Conservation (phyloP, 1,140 invertebrate genomes). For the Stegodyphus dumicola region DNA sequence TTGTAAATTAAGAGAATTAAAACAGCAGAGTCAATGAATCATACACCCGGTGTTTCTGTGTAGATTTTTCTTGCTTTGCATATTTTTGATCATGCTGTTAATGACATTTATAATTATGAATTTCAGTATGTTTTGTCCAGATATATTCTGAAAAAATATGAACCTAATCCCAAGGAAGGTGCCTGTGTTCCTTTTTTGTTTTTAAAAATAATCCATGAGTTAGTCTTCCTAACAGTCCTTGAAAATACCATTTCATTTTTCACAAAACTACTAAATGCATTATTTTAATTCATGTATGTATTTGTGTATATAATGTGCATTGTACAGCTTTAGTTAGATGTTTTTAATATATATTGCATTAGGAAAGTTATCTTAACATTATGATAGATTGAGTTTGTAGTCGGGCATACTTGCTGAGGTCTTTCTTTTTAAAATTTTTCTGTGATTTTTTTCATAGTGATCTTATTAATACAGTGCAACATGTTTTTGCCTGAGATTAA, state of each 20-base stretch:
- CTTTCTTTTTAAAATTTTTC: constrained; percentile 29
- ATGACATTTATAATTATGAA: too few species aligned
- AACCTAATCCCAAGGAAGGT: too few species aligned
- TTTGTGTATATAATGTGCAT: constrained; percentile 61
- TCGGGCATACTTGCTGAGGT: constrained; percentile 57
- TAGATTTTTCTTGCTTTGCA: too few species aligned
- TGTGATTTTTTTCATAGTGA: constrained; percentile 50
- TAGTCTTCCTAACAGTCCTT: not conserved
- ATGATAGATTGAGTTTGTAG: constrained; percentile 51
- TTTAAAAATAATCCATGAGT: not conserved
- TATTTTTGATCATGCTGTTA: too few species aligned
- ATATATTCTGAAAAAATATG: too few species aligned
- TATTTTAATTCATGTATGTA: constrained; percentile 60
- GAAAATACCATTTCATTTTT: not conserved
- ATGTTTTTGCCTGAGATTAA: not conserved
- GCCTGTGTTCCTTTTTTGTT: too few species aligned
- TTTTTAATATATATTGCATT: constrained; percentile 59
- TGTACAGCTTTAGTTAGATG: constrained; percentile 61
- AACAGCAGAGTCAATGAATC: constrained; percentile 3
- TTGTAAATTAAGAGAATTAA: constrained; percentile 32
- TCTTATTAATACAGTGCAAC: not conserved
- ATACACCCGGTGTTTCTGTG: constrained; percentile 39
- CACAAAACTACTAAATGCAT: constrained; percentile 23
- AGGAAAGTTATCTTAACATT: constrained; percentile 59
- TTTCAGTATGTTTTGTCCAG: too few species aligned